Evolutionary conservation across 1,140 invertebrate species (phyloP), one percentile per base, ranked within the genome.

Genomic region (Trichomalopsis sarcophagae): DNA sequence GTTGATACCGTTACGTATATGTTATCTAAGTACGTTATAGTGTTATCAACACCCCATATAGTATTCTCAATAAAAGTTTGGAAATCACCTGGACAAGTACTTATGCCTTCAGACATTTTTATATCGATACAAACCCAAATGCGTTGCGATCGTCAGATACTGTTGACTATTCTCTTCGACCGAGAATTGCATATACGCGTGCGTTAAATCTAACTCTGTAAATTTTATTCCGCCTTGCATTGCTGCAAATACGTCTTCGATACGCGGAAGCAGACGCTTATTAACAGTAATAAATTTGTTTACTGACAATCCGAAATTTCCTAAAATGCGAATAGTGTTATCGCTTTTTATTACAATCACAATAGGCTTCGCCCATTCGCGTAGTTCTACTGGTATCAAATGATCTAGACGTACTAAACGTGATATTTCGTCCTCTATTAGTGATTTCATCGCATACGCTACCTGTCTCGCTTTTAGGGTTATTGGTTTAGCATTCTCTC

Each of bases 121-220:
- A 88, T 90, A 82, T 87, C 86, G 50, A 85, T 76, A 92, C 88
- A 66, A 80, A 79, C 89, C 92, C 90, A 86, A 23, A 80, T 87
- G 84, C 81, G 90, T 91, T 36, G 81, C 62, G 11, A 86, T 86
- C 14, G 84, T 87, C 80, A 21, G 68, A 11, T 82, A 71, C 33
- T 83, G 40, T 21, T 77, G 69, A 23, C 76, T 84, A n/a, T 79
- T n/a, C 27, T 66, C n/a, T 9, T 76, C 33, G 1, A 87, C 74
- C 27, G 82, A 80, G 27, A 87, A 82, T 75, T 86, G 82, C 82
- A 87, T 86, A 40, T 82, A 86, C 1, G 85, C 87, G 27, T 84
- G 74, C 17, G 69, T 23, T 6, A 87, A 50, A 50, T 84, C 85
- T 1, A 86, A 71, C 75, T 81, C 44, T 2, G 73, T 69, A 66